A percentile compares a stretch with the other conserved stretches of the same genome.
phyloP scores from a whole-genome alignment of 2,888 invertebrate species.

The Baccha elongata region DNA sequence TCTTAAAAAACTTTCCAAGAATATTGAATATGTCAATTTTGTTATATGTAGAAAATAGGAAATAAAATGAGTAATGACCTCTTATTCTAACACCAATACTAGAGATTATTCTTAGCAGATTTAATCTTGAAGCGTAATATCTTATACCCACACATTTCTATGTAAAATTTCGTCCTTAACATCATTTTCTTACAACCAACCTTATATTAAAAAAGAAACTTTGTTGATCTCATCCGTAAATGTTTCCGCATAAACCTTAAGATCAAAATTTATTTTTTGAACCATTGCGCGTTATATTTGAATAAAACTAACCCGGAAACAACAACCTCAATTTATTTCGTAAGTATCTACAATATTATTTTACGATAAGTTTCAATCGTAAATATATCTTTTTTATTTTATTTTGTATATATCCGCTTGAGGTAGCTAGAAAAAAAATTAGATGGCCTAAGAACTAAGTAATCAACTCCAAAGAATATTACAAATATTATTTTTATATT shows the following conservation, averaged over 20 bases:
- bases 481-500: conserved; percentile 19
- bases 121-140: too few species aligned
- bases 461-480: conserved; percentile 11
- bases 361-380: conserved; percentile 21
- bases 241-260: neutral
- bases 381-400: conserved; percentile 4
- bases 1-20: too few species aligned
- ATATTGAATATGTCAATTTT: too few species aligned
- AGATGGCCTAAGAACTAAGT: neutral
- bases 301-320: conserved; percentile 5
- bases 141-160: too few species aligned
- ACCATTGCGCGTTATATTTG: neutral
- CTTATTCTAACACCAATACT: too few species aligned
- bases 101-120: too few species aligned
- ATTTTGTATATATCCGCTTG: neutral
- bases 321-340: conserved; percentile 12
- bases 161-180: too few species aligned
- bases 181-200: too few species aligned
- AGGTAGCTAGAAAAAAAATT: conserved; percentile 1
- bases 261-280: neutral
- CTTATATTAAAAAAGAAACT: too few species aligned
- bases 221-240: too few species aligned
- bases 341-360: conserved; percentile 18
- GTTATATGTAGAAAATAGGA: too few species aligned
- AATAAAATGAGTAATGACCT: too few species aligned